Percentiles rank a stretch among this genome's conserved stretches.
phyloP scores from a whole-genome alignment of 2,888 invertebrate genomes.

The Sarcophaga subvicina region DNA sequence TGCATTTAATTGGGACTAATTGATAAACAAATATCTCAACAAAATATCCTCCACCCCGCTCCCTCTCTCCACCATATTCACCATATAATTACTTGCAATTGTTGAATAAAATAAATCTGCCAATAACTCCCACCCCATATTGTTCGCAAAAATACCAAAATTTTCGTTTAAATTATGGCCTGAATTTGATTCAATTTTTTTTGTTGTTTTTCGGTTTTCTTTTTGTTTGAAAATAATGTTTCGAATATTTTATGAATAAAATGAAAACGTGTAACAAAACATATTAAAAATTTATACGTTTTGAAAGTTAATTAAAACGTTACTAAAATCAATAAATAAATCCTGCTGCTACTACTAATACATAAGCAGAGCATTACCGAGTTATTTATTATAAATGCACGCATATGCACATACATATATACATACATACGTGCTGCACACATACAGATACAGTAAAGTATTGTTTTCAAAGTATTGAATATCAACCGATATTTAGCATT shows the following conservation, averaged over 20 bases:
- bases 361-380: not conserved
- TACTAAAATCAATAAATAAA: conserved; percentile 62
- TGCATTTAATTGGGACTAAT: conserved; percentile 71
- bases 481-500: no score
- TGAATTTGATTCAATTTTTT: not conserved
- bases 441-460: not conserved
- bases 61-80: no score
- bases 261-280: conserved; percentile 55
- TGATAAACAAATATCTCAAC: conserved; percentile 68
- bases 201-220: not conserved
- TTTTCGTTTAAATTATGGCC: conserved; percentile 19
- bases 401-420: not conserved
- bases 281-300: conserved; percentile 56
- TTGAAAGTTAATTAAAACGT: conserved; percentile 55
- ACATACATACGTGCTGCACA: not conserved
- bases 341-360: conserved; percentile 12
- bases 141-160: not conserved
- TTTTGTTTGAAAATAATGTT: conserved; percentile 39
- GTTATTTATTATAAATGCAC: no score
- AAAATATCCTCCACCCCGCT: conserved; percentile 1
- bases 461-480: no score
- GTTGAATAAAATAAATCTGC: not conserved
- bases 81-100: no score
- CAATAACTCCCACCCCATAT: not conserved
- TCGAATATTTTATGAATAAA: conserved; percentile 48